Evolutionary conservation across 2,797 vertebrate genomes (phyloP), one percentile per base, ranked within the genome.

Genomic region (Falco biarmicus): DNA sequence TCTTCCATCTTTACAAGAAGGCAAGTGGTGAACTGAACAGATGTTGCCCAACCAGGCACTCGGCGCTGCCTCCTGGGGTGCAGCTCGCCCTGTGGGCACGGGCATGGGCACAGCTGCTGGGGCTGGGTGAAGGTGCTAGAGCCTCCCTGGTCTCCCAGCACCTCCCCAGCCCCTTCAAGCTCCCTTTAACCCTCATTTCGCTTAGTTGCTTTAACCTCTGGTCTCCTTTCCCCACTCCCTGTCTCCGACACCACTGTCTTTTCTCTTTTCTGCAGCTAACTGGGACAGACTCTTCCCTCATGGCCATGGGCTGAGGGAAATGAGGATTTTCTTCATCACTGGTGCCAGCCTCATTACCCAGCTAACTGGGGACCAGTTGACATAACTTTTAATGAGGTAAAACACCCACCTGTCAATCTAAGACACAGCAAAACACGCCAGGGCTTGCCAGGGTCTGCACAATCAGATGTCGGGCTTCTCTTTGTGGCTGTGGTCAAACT

Each of bases 1-100:
- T 71, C 85, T 96, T 59, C 73, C 20, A 29, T 65, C 82, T 95
- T 93, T 57, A 45, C 9, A 11, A 90, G 92, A 86, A 91, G 80
- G 41, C 12, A 50, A 86, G 56, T 0, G 2, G n/a, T 51, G 88
- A 82, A 21, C 41, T 50, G 88, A 89, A 53, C 57, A 84, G 93
- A 47, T 63, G 53, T 50, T 3, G 3, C 51, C 87, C 74, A 82
- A 39, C 19, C 60, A 37, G 57, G 68, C 57, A 41, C 0, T 0
- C 1, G 5, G 37, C 0, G 0, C 45, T 76, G 63, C 31, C 39
- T 71, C 10, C n/a, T 6, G 26, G 34, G 21, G 19, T 41, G 32
- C 76, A 79, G 43, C 82, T 87, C 79, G 90, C 34, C 31, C 59
- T 29, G 9, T 6, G 29, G 50, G 41, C 51, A 25, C 2, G 4